Conservation (phyloP, 2,113 vertebrate genomes). For the Grammomys dolichurus region DNA sequence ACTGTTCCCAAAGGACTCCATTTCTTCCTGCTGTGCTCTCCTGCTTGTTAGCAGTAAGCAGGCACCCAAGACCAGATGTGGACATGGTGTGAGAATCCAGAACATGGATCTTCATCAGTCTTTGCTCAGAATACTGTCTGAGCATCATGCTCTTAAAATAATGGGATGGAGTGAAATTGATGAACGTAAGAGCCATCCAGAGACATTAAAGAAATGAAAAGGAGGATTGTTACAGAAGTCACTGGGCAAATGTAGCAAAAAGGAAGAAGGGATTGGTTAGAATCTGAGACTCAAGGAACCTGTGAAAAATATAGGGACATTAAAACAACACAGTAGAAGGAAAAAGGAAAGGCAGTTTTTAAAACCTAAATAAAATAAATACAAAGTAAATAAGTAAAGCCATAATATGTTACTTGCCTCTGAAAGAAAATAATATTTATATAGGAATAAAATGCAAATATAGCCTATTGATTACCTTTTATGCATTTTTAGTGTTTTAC, state of each 20-base stretch:
- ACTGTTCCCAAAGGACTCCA: background rate
- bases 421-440: background rate
- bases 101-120: background rate
- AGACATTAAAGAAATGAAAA: background rate
- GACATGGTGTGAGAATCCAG: background rate
- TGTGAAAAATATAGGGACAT: background rate
- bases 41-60: background rate
- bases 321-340: background rate
- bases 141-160: background rate
- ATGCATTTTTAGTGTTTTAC: background rate
- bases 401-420: background rate
- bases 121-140: background rate
- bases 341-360: background rate
- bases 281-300: background rate
- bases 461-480: background rate
- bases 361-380: background rate
- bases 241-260: background rate
- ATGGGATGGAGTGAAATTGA: background rate
- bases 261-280: background rate
- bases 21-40: background rate
- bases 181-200: background rate
- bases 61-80: background rate
- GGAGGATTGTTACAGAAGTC: no score
- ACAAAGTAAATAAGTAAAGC: background rate
- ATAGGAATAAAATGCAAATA: background rate